Evolutionary conservation across 2,113 vertebrate species (phyloP), one percentile per base, ranked within the genome.

Genomic region (Xiphophorus maculatus): DNA sequence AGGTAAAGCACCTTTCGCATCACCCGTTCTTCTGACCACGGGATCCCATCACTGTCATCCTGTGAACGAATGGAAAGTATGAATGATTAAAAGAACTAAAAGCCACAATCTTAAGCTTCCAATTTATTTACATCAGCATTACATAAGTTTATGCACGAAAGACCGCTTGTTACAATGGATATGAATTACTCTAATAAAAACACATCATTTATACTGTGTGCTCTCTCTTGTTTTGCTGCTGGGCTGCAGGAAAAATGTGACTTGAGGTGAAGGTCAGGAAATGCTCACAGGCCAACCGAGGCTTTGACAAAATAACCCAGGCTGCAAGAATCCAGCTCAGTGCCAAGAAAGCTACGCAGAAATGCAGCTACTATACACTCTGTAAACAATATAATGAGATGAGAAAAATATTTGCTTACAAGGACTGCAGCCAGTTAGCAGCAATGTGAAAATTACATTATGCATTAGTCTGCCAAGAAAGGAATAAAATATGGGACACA

Each of bases 31-130:
- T 99, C 98, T 84, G 98, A 99, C 98, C 98, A 99, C n/a, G 97
- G 98, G 93, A 99, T 99, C 88, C 98, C 98, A 96, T 99, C 98
- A 82, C 97, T 99, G 96, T 99, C 97, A 89, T 99, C 98, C 98
- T 99, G 85, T 10, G 74, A 68, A 62, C 12, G 69, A 6, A 80
- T 51, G 78, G 29, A 79, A 40, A 73, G 61, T 65, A 13, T 27
- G 63, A 75, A 74, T 29, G 12, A 15, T 6, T 5, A 54, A 28
- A 4, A 30, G 37, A 32, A 25, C 68, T 0, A 42, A 2, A 73
- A 74, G 35, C 25, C 44, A 19, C 5, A 10, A 58, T 11, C 7
- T 10, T 22, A 12, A 32, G 1, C 5, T 61, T 51, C 42, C 8
- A 17, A 76, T 62, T 3, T n/a, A 42, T 42, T 13, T 14, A 42